These are phyloP conservation scores for Nudaria mundana DNA, from an alignment of 2,888 invertebrate species.

Conservation along the genomic window DNA sequence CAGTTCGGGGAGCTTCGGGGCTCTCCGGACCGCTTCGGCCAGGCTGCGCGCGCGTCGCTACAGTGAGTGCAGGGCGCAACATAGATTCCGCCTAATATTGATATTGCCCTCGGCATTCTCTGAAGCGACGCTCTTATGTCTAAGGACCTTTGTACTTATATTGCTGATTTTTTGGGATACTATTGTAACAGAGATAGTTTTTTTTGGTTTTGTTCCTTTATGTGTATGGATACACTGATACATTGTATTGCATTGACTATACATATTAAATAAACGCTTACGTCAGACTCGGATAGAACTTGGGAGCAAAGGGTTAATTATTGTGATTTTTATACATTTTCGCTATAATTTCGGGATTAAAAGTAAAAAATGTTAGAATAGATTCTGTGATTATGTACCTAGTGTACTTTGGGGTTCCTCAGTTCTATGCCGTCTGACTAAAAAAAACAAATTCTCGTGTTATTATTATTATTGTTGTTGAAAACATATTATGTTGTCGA, in stretches of 20 bases:
- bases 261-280: conserved; percentile 68
- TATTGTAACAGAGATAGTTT: conserved; percentile 65
- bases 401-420: conserved; percentile 58
- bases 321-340: conserved; percentile 73
- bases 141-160: conserved; percentile 70
- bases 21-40: conserved; percentile 23
- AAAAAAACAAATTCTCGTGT: conserved; percentile 44
- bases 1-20: conserved; percentile 2
- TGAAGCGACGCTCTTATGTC: conserved; percentile 64
- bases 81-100: conserved; percentile 79
- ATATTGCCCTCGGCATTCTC: conserved; percentile 73
- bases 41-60: conserved; percentile 54
- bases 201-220: conserved; percentile 81
- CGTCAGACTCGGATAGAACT: conserved; percentile 56
- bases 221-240: conserved; percentile 76
- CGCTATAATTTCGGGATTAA: conserved; percentile 54
- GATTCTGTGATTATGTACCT: conserved; percentile 76
- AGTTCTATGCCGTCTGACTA: conserved; percentile 63
- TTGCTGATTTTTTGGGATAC: conserved; percentile 68
- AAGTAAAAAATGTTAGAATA: conserved; percentile 54
- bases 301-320: conserved; percentile 60
- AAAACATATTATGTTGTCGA: no score
- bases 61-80: conserved; percentile 72
- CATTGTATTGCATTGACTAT: conserved; percentile 40
- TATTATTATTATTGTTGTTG: conserved; percentile 27